These are phyloP conservation scores for Mungos mungo DNA, from an alignment of 2,113 vertebrate genomes.

Conservation along the genomic window DNA sequence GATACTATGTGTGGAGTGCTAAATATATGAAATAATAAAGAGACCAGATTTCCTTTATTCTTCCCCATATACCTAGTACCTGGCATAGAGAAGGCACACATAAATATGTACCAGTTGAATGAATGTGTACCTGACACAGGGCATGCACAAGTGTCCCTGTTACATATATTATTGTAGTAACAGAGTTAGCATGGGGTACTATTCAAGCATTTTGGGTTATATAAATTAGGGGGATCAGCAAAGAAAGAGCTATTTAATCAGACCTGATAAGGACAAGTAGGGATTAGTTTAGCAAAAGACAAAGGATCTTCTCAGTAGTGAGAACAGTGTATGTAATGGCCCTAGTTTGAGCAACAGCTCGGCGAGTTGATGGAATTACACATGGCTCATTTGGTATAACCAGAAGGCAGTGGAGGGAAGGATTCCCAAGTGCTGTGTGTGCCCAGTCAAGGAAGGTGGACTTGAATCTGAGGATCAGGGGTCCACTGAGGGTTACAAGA, in stretches of 20 bases:
- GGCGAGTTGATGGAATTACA: neutral
- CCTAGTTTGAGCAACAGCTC: neutral
- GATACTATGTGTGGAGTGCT: neutral
- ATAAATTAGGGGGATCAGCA: neutral
- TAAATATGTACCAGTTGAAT: neutral
- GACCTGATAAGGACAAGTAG: neutral
- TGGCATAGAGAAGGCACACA: neutral
- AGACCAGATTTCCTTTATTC: neutral
- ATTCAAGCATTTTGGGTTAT: neutral
- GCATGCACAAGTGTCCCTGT: neutral
- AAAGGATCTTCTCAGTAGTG: neutral
- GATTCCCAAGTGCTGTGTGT: neutral
- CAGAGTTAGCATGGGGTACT: neutral
- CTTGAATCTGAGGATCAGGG: neutral
- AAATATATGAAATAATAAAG: neutral
- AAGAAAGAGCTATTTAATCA: neutral
- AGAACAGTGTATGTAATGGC: neutral
- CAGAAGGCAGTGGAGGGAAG: neutral
- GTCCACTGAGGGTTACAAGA: neutral
- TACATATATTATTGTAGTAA: neutral
- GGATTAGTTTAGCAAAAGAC: neutral
- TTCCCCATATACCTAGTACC: neutral
- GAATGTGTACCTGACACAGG: neutral
- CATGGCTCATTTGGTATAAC: accelerated
- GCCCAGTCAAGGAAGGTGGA: neutral